These are phyloP conservation scores for Trichonephila inaurata DNA, from an alignment of 1,140 invertebrate genomes.

Conservation along the genomic window DNA sequence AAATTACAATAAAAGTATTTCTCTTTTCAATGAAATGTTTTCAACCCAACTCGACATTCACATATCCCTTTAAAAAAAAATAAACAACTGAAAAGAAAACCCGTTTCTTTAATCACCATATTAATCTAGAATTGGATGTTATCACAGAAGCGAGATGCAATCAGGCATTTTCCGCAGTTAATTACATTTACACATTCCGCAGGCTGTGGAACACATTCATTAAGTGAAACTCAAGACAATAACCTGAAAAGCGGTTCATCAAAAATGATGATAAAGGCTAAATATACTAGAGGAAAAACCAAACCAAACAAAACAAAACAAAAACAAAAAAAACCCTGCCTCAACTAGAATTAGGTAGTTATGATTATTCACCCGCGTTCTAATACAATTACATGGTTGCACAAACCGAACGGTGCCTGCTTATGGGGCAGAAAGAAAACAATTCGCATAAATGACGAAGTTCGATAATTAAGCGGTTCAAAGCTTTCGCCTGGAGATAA, in stretches of 20 bases:
- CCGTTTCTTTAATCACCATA: background rate
- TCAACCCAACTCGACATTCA: background rate
- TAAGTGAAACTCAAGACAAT: conserved; percentile 42
- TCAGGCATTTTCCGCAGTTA: conserved; percentile 4
- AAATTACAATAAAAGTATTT: background rate
- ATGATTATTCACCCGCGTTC: conserved; percentile 2
- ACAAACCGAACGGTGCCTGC: background rate
- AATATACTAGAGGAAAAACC: background rate
- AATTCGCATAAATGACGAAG: conserved; percentile 46
- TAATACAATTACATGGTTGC: conserved; percentile 43
- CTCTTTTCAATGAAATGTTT: conserved; percentile 14
- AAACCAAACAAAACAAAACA: too few relatives aligned
- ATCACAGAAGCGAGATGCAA: background rate
- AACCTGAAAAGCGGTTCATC: conserved; percentile 34
- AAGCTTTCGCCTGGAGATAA: conserved; percentile 49
- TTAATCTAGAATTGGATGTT: conserved; percentile 16
- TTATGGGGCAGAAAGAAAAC: conserved; percentile 46
- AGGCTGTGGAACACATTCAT: background rate
- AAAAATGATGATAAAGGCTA: conserved; percentile 40
- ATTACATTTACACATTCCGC: conserved; percentile 17
- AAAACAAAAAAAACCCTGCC: background rate
- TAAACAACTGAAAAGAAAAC: background rate
- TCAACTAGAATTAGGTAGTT: background rate
- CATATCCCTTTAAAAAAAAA: background rate
- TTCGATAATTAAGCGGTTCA: conserved; percentile 55